Evolutionary conservation across 2,113 vertebrate species (phyloP), one percentile per base, ranked within the genome.

Genomic region (Brachyhypopomus gauderio): DNA sequence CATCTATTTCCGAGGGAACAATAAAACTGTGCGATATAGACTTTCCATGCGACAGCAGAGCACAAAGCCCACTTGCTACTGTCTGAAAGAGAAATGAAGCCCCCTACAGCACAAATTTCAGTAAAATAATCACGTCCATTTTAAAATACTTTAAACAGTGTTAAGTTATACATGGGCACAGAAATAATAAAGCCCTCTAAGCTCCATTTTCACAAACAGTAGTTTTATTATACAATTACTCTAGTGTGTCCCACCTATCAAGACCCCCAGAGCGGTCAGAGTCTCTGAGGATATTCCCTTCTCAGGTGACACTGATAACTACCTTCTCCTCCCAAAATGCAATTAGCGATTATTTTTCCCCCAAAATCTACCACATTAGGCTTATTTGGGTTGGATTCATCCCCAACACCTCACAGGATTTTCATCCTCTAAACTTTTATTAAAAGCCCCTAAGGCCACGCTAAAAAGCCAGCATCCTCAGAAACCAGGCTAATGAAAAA

Each of bases 331-430:
- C 76, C 72, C 72, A 83, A 85, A 89, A 87, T 83, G 84, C 85
- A 89, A 90, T 90, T 82, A 85, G 56, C 20, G 14, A 55, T 80
- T 86, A 80, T 85, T 85, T 87, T 81, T 38, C 72, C 76, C 72
- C 79, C 82, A 56, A 87, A 84, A 88, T 90, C 87, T 82, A 83
- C 84, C 80, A 74, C 75, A 84, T 87, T 88, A 77, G 71, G 74
- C 84, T 89, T 84, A 88, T 90, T 88, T 88, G 84, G 80, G 84
- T 87, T 90, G 89, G 87, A 88, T 87, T 88, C 79, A 87, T 75
- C 70, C 88, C 78, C 34, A n/a, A 78, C 55, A 66, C 64, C 82
- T 85, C 84, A 87, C 83, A 80, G 83, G 85, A 77, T 48, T 20
- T 79, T 85, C 55, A 84, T 82, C 86, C 72, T 66, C 76, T 11